These are phyloP conservation scores for Rhynchomys soricoides DNA, from an alignment of 2,113 vertebrate species.

Conservation along the genomic window DNA sequence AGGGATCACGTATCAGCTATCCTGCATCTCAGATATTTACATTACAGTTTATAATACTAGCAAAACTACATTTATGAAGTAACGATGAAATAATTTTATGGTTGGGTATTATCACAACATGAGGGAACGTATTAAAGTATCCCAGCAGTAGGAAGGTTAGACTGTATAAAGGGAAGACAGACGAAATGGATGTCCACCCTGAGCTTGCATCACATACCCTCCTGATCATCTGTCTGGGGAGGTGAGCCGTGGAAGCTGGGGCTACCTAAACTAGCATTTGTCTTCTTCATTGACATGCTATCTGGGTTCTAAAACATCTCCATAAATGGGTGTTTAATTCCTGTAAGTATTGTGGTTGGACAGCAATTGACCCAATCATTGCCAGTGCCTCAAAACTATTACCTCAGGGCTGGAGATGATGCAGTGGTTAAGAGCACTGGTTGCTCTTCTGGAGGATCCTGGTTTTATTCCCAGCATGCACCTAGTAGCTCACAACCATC, in stretches of 20 bases:
- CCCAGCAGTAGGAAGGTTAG: not conserved
- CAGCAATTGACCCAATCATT: not conserved
- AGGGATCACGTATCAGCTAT: not conserved
- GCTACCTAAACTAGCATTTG: not conserved
- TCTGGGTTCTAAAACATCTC: not conserved
- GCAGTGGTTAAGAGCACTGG: not conserved
- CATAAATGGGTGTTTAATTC: conserved; percentile 24
- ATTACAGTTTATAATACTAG: not conserved
- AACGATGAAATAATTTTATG: not conserved
- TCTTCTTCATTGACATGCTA: not conserved
- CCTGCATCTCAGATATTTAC: not conserved
- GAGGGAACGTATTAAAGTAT: not conserved
- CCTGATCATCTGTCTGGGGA: not conserved
- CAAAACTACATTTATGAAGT: not conserved
- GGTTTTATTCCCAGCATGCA: not conserved
- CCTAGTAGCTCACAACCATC: not conserved
- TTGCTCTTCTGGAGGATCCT: not conserved
- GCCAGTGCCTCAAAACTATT: not conserved
- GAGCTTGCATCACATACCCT: too few species aligned
- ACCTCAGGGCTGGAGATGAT: not conserved
- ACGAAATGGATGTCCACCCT: not conserved
- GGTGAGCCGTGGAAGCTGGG: not conserved
- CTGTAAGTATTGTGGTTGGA: not conserved
- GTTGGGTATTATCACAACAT: not conserved
- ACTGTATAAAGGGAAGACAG: too few species aligned